Base-by-base conservation (phyloP, 2,113 vertebrate species). In the Dromaius novaehollandiae region DNA sequence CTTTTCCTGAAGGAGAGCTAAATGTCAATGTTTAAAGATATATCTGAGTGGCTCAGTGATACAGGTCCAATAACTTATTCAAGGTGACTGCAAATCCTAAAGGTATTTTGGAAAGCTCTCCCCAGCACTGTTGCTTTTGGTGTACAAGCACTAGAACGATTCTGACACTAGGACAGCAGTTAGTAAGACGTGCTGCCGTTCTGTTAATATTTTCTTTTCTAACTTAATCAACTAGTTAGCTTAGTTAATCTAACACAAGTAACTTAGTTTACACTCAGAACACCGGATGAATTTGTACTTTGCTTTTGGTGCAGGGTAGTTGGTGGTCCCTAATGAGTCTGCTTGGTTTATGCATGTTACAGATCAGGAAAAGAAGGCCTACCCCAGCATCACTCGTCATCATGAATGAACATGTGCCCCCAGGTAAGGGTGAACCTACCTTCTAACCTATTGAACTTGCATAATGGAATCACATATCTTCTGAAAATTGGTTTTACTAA, bases 331-430 rank as follows among this genome's bases (percentile, higher is more conserved):
- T 82, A 38, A 48, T 96, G 82, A 87, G 15, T 84, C 36, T 77
- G 25, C 11, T 88, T 91, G 86, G 21, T 61, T 91, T 96, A 2
- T 98, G 38, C 93, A 66, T 77, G 88, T 95, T 78, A 93, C 98
- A 99, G 99, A 99, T 99, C 96, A 99, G 99, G 92, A 99, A 99
- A 98, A 98, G 99, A 96, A 98, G 99, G 97, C 99, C 99, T 0
- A 99, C 99, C 5, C 99, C 99, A 86, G 99, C 99, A 44, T 99
- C 99, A 0, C 98, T 99, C 28, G 99, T 99, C 98, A 99, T 99
- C 98, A 98, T 99, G 98, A 99, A 98, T 79, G 99, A 99, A 24
- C 98, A 99, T 5, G 86, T 98, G 25, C 96, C 98, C 60, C 97
- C 99, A 96, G 99, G 99, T 99, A 97, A 98, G 96, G 81, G 65